Evolutionary conservation across 2,888 invertebrate species (phyloP).

Genomic region (Dryomyza anilis): DNA sequence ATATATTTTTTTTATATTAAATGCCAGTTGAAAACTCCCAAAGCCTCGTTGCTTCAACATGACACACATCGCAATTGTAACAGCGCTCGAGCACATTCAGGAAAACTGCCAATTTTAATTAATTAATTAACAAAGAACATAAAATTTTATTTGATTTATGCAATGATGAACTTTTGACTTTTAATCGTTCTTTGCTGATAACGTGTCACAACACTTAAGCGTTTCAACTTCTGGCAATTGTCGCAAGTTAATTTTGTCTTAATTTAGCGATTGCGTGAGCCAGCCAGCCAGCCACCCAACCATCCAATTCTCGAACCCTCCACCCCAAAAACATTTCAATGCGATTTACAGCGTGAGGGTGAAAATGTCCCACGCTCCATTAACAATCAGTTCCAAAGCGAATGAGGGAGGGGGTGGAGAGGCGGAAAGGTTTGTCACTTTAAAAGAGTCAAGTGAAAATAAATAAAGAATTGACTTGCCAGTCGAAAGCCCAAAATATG

Average conservation of each 20-base stretch:
- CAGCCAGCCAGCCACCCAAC: not conserved
- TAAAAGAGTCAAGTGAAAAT: constrained; percentile 18
- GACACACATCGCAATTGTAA: not conserved
- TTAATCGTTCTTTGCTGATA: constrained; percentile 3
- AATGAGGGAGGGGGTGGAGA: no score
- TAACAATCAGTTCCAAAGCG: constrained; percentile 2
- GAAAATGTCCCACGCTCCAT: constrained; percentile 18
- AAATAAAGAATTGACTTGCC: constrained; percentile 4
- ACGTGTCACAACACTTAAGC: not conserved
- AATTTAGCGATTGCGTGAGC: constrained; percentile 15
- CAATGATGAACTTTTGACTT: not conserved
- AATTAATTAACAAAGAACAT: no score
- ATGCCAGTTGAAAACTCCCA: not conserved
- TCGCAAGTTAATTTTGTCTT: constrained; percentile 24
- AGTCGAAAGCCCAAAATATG: not conserved
- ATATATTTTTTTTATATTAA: not conserved
- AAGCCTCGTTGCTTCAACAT: not conserved
- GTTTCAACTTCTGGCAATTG: constrained; percentile 5
- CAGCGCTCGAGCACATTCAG: not conserved
- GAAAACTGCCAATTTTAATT: constrained; percentile 16
- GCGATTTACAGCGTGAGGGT: not conserved
- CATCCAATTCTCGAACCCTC: not conserved
- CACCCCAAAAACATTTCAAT: not conserved
- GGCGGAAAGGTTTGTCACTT: constrained; percentile 8
- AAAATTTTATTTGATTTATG: constrained; percentile 19